A percentile compares a stretch with the other conserved stretches of the same genome.
Conservation (phyloP, 2,888 invertebrate genomes). For the Hartigia nigra region DNA sequence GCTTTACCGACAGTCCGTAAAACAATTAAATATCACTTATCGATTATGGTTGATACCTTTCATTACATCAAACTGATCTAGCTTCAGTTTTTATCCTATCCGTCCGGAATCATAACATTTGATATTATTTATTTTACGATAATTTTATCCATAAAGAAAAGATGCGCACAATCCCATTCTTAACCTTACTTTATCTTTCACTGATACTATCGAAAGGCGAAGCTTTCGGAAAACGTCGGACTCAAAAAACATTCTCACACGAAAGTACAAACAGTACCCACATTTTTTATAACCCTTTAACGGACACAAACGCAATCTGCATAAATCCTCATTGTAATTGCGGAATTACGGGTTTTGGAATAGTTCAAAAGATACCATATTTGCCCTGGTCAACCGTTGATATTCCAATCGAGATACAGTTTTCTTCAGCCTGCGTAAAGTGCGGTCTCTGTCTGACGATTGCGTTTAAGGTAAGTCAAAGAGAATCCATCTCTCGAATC, state of each 20-base stretch:
- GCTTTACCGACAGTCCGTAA: background rate
- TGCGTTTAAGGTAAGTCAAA: conserved; percentile 47
- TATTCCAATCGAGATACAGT: conserved; percentile 35
- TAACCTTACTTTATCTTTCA: background rate
- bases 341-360: conserved; percentile 34
- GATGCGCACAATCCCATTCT: background rate
- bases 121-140: background rate
- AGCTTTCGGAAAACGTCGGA: conserved; percentile 18
- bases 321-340: conserved; percentile 41
- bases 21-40: background rate
- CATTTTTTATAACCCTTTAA: conserved; percentile 8
- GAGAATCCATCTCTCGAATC: background rate
- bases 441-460: conserved; percentile 57
- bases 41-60: background rate
- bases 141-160: background rate
- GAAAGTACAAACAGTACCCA: background rate
- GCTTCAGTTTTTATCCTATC: background rate
- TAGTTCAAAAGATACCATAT: conserved; percentile 51
- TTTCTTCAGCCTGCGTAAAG: conserved; percentile 56
- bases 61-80: background rate
- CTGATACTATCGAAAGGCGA: background rate
- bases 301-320: conserved; percentile 12
- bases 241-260: background rate
- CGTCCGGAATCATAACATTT: background rate
- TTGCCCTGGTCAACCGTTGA: conserved; percentile 19